Evolutionary conservation across 1,140 invertebrate genomes (phyloP).

Genomic region (Hylaeus anthracinus): DNA sequence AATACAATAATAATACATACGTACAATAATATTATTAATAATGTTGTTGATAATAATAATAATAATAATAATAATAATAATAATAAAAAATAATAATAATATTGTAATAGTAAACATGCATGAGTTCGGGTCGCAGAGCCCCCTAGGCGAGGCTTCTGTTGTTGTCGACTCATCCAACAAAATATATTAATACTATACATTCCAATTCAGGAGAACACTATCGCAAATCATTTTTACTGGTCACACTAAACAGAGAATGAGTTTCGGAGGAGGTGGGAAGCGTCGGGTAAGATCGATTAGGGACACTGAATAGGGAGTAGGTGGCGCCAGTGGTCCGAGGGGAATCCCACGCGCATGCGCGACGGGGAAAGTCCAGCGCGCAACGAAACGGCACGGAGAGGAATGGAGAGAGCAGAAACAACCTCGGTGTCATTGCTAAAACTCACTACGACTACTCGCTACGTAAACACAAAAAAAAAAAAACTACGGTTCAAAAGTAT

Average conservation of each 20-base stretch:
- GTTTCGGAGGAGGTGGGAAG: slow-evolving; percentile 5
- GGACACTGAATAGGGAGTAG: too few species aligned
- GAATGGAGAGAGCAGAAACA: slow-evolving; percentile 4
- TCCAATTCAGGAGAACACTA: slow-evolving; percentile 43
- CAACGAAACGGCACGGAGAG: slow-evolving; percentile 9
- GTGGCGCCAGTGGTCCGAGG: too few species aligned
- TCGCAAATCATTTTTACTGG: slow-evolving; percentile 20
- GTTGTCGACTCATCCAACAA: slow-evolving; percentile 75
- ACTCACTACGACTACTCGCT: slow-evolving; percentile 38
- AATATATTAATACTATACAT: slow-evolving; percentile 79
- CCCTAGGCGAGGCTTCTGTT: slow-evolving; percentile 21
- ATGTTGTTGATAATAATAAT: slow-evolving; percentile 68
- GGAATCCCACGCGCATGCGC: too few species aligned
- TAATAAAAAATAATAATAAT: slow-evolving; percentile 72
- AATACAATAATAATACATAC: slow-evolving; percentile 53
- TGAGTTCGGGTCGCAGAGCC: slow-evolving; percentile 63
- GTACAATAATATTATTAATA: slow-evolving; percentile 69
- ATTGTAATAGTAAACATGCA: slow-evolving; percentile 77
- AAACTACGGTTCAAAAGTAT: slow-evolving; percentile 24
- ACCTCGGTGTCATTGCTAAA: slow-evolving; percentile 6
- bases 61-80: slow-evolving; percentile 56
- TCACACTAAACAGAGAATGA: slow-evolving; percentile 31
- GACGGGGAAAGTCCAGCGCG: background rate
- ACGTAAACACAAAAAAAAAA: slow-evolving; percentile 22
- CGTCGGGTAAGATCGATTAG: too few species aligned